A percentile compares a stretch with the other conserved stretches of the same genome.
These are phyloP conservation scores for Euplagia quadripunctaria DNA, from an alignment of 2,888 invertebrate genomes.

Conservation along the genomic window DNA sequence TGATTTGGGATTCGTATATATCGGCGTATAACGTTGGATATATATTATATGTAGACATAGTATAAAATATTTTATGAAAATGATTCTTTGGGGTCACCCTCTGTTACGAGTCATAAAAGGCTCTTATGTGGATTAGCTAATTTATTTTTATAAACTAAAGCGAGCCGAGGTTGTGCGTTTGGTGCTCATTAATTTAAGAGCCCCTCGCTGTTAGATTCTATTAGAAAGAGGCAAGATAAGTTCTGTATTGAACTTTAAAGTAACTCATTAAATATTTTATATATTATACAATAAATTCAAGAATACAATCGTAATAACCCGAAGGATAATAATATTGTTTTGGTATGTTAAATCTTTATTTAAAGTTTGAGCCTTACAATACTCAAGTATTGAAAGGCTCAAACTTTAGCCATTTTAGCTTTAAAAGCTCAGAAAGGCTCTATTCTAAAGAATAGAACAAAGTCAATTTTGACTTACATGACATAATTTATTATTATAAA, in stretches of 20 bases:
- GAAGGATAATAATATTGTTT: background rate
- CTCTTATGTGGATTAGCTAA: background rate
- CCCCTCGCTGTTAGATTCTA: background rate
- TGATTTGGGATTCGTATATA: conserved; percentile 31
- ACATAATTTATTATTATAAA: too few species aligned
- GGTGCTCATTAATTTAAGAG: background rate
- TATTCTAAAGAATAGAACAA: too few species aligned
- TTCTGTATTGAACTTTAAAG: too few species aligned
- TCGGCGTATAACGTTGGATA: background rate
- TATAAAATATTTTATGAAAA: conserved; percentile 12
- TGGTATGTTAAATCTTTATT: background rate
- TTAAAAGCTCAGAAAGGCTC: too few species aligned
- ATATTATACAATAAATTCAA: background rate
- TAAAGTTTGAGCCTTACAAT: background rate
- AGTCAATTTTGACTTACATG: too few species aligned
- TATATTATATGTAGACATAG: background rate
- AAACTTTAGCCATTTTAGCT: too few species aligned
- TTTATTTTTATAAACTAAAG: background rate
- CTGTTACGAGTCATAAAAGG: background rate
- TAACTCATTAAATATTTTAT: background rate
- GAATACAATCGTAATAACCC: background rate
- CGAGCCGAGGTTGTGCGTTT: background rate
- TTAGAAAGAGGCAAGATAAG: too few species aligned
- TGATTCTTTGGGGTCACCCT: background rate
- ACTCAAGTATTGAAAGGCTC: too few species aligned